Evolutionary conservation across 1,140 invertebrate species (phyloP).

Genomic region (Tribolium madens): DNA sequence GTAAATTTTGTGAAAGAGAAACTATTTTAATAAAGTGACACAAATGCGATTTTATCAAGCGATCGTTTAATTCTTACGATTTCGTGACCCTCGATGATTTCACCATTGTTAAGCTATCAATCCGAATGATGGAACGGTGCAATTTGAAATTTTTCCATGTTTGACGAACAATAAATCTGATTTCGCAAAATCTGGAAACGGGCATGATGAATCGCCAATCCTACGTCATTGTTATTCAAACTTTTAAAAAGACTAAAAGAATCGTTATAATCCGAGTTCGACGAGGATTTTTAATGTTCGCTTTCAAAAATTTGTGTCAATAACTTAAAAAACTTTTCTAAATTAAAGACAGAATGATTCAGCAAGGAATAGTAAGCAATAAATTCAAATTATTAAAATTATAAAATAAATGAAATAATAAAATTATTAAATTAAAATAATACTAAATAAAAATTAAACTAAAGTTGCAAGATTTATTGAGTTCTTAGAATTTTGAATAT

Average conservation of each 20-base stretch:
- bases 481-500: no score
- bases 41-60: background rate
- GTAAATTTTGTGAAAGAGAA: conserved; percentile 12
- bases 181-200: conserved; percentile 32
- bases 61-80: conserved; percentile 7
- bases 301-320: no score
- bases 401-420: no score
- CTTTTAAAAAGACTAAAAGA: conserved; percentile 13
- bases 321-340: no score
- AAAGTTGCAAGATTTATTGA: no score
- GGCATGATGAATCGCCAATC: conserved; percentile 15
- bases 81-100: background rate
- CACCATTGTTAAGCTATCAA: conserved; percentile 16
- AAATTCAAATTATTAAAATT: no score
- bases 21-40: conserved; percentile 6
- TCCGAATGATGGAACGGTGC: conserved; percentile 1
- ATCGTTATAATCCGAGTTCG: no score
- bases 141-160: conserved; percentile 8
- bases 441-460: no score
- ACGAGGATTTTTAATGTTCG: no score
- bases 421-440: no score
- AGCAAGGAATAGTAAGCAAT: no score
- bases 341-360: no score
- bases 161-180: conserved; percentile 28
- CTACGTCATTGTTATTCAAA: conserved; percentile 7